Evolutionary conservation across 1,140 invertebrate genomes (phyloP).

Genomic region (Pogonomyrmex californicus): DNA sequence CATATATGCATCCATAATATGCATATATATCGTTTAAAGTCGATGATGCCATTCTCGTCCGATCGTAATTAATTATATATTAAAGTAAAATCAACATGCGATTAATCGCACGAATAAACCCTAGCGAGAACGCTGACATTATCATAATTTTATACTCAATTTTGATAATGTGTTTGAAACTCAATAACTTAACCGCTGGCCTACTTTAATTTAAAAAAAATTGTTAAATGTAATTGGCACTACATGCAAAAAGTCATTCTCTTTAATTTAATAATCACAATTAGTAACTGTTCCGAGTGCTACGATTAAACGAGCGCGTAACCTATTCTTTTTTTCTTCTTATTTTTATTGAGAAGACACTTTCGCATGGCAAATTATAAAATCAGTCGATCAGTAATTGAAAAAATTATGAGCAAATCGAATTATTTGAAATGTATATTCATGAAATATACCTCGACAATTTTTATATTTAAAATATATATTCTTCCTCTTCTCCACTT

Average conservation of each 20-base stretch:
- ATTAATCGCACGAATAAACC: neutral
- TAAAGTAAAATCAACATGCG: conserved; percentile 16
- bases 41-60: neutral
- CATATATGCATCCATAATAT: neutral
- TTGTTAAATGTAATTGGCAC: neutral
- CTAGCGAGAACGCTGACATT: neutral
- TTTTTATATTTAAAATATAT: neutral
- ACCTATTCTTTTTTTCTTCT: neutral
- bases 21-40: neutral
- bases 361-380: neutral
- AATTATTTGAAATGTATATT: neutral
- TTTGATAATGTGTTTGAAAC: neutral
- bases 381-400: neutral
- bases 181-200: neutral
- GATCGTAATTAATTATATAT: conserved; percentile 1
- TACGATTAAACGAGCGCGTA: neutral
- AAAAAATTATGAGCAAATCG: neutral
- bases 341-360: neutral
- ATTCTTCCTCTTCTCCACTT: neutral
- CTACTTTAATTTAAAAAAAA: conserved; percentile 19
- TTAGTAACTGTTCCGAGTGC: neutral
- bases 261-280: neutral
- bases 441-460: neutral
- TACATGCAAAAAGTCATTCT: neutral
- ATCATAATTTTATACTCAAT: conserved; percentile 29